phyloP scores from a whole-genome alignment of 2,113 vertebrate species.

The Proterorhinus semilunaris region DNA sequence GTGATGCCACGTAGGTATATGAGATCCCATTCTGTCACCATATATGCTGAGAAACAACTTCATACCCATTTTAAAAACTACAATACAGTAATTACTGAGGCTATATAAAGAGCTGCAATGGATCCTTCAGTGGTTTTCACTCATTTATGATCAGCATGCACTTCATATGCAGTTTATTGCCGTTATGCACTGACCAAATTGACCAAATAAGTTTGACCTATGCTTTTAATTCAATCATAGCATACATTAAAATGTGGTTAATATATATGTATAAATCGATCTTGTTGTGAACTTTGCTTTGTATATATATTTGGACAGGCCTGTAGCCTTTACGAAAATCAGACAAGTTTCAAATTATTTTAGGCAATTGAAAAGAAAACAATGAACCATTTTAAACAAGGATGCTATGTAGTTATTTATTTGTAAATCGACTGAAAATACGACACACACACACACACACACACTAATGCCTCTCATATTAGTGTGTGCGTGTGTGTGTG shows the following conservation, averaged over 20 bases:
- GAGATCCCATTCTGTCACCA: slow-evolving; percentile 24
- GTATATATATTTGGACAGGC: too few species aligned
- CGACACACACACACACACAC: too few species aligned
- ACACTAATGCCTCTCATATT: too few species aligned
- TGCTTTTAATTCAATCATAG: too few species aligned
- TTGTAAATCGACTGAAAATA: neutral
- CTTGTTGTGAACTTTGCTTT: too few species aligned
- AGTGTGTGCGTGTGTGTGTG: too few species aligned
- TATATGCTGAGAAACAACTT: slow-evolving; percentile 40
- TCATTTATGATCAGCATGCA: neutral
- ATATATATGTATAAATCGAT: too few species aligned
- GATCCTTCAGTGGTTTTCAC: slow-evolving; percentile 28
- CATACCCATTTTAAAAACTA: slow-evolving; percentile 19
- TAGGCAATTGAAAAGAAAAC: neutral
- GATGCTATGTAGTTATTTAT: neutral
- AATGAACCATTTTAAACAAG: neutral
- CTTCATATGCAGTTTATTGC: neutral
- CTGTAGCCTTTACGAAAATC: too few species aligned
- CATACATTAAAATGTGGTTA: too few species aligned
- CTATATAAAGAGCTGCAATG: slow-evolving; percentile 31
- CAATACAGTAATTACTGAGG: slow-evolving; percentile 24
- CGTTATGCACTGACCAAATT: too few species aligned
- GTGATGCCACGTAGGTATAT: neutral
- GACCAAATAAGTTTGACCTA: too few species aligned
- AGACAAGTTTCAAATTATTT: too few species aligned